Base-by-base conservation (phyloP, 2,113 vertebrate genomes). In the Aldabrachelys gigantea region DNA sequence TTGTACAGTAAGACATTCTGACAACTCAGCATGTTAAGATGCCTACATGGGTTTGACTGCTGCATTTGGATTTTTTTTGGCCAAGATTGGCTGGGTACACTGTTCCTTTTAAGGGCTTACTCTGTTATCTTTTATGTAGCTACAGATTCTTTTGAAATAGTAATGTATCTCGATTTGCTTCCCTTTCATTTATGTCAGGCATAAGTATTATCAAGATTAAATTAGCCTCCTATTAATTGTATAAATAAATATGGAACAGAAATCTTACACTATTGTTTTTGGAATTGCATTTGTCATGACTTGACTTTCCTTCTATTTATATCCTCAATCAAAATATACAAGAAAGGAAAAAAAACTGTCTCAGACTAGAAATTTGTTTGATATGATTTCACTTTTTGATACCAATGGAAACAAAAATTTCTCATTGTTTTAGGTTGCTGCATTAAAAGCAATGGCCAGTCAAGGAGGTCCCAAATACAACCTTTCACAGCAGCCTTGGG, bases 401-500 rank as follows among this genome's bases (percentile, higher is more conserved):
- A 53, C 47, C 50, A 80, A 8, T n/a, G 83, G 56, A 88, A 92
- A 91, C 75, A 89, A 86, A 94, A 76, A 85, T 50, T 50, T 59
- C 41, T 75, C 0, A 4, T 92, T 92, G 50, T 54, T 97, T 82
- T 98, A 99, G 99, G 99, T 99, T 53, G 97, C 98, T 84, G 99
- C 99, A 83, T 98, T 99, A 89, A 99, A 99, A 98, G 98, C 99
- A 8, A 99, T 99, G 99, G 99, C 98, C 57, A 99, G 98, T 91
- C 99, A 99, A 96, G 99, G 99, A 93, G 99, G 99, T 49, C 99
- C 99, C 83, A 99, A 97, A 2, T 99, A 99, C 93, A 99, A 98
- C 84, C 98, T 99, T 56, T 98, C 99, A 5, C 99, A 99, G 96
- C 99, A 99, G 82, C 99, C 99, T 62, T 99, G 99, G 99, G 99